Conservation (phyloP, 2,888 invertebrate species). For the Zelleria hepariella region DNA sequence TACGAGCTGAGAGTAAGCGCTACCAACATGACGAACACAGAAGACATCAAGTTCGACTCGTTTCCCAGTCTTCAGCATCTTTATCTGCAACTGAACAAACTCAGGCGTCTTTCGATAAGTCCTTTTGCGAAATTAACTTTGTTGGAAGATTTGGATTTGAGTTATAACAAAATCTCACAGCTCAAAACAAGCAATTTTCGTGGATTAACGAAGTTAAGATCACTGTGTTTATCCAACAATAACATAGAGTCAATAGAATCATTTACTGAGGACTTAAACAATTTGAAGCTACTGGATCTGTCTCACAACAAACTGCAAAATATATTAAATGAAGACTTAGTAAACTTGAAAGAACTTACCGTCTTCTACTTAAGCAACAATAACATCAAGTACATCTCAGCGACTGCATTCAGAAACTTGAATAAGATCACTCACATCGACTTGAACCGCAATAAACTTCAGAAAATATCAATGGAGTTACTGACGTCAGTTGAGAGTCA, state of each 20-base stretch:
- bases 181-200: constrained; percentile 88
- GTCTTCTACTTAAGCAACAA: constrained; percentile 86
- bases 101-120: constrained; percentile 84
- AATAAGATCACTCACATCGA: constrained; percentile 84
- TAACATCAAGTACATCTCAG: constrained; percentile 84
- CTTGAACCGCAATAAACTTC: constrained; percentile 85
- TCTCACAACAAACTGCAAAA: constrained; percentile 87
- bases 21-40: constrained; percentile 52
- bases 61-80: constrained; percentile 83
- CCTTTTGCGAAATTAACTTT: constrained; percentile 83
- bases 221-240: constrained; percentile 89
- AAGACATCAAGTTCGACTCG: constrained; percentile 83
- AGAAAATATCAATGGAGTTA: constrained; percentile 82
- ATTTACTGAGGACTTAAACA: constrained; percentile 82
- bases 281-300: constrained; percentile 84
- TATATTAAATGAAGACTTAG: constrained; percentile 82
- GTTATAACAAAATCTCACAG: constrained; percentile 84
- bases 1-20: constrained; percentile 58
- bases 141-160: constrained; percentile 84
- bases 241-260: constrained; percentile 85
- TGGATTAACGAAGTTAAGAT: constrained; percentile 80
- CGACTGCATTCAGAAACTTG: constrained; percentile 83
- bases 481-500: constrained; percentile 87
- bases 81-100: constrained; percentile 81
- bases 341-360: constrained; percentile 82